phyloP scores from a whole-genome alignment of 2,888 invertebrate species.

The Molorchus minor region DNA sequence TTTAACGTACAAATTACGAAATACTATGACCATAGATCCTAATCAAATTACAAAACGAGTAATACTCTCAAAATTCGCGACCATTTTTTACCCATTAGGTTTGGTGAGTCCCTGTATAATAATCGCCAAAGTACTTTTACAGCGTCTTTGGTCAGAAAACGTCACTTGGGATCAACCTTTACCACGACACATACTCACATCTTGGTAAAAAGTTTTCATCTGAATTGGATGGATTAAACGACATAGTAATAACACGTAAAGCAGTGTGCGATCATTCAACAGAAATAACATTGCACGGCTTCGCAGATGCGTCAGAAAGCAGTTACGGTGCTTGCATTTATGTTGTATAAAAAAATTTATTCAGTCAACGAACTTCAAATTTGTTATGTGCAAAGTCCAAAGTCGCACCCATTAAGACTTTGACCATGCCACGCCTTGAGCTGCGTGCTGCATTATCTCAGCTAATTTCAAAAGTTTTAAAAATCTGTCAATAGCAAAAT shows the following conservation, averaged over 20 bases:
- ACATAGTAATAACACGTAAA: slow-evolving; percentile 1
- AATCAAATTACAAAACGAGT: background rate
- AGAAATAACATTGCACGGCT: slow-evolving; percentile 27
- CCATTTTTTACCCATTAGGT: slow-evolving; percentile 16
- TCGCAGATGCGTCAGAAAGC: slow-evolving; percentile 16
- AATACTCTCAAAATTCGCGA: background rate
- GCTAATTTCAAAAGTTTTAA: slow-evolving; percentile 13
- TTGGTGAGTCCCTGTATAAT: slow-evolving; percentile 8
- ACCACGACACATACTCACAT: background rate
- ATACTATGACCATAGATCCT: too few relatives aligned
- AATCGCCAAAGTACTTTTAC: background rate
- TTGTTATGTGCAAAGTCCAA: slow-evolving; percentile 30
- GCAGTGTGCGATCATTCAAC: background rate
- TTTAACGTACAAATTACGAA: too few relatives aligned
- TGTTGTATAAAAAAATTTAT: slow-evolving; percentile 4
- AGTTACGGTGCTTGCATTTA: slow-evolving; percentile 27
- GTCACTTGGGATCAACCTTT: slow-evolving; percentile 31
- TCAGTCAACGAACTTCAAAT: slow-evolving; percentile 1
- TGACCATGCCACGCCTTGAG: slow-evolving; percentile 32
- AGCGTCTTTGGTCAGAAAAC: slow-evolving; percentile 25
- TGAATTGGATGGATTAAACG: slow-evolving; percentile 1
- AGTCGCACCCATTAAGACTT: slow-evolving; percentile 30
- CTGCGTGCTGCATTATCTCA: slow-evolving; percentile 29
- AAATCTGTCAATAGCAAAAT: slow-evolving; percentile 1
- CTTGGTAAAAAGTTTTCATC: slow-evolving; percentile 6